A percentile compares a stretch with the other conserved stretches of the same genome.
These are phyloP conservation scores for Rhombomys opimus DNA, from an alignment of 2,113 vertebrate species.

Conservation along the genomic window DNA sequence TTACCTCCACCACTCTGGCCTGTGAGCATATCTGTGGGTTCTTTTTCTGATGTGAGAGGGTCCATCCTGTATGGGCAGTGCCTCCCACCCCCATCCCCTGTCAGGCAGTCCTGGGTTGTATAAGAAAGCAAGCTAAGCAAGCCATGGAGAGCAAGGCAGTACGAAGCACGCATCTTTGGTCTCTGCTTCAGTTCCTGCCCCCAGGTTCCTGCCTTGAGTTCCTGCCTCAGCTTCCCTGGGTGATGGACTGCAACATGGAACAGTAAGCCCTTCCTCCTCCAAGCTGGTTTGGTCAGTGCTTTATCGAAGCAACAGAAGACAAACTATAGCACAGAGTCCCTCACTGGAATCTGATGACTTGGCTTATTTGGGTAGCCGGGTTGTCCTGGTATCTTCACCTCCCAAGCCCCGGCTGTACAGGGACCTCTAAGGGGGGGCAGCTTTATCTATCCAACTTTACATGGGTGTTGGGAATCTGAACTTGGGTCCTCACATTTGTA, in stretches of 20 bases:
- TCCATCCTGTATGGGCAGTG: background rate
- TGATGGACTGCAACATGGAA: background rate
- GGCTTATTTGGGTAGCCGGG: background rate
- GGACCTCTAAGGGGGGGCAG: background rate
- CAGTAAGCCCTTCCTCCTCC: background rate
- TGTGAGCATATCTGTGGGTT: background rate
- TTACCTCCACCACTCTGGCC: background rate
- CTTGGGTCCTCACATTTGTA: background rate
- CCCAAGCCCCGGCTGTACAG: background rate
- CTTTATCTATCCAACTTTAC: background rate
- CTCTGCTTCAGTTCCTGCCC: background rate
- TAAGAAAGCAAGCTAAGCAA: background rate
- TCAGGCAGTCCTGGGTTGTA: background rate
- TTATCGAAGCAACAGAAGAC: background rate
- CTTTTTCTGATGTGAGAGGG: background rate
- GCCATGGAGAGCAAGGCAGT: background rate
- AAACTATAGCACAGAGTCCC: background rate
- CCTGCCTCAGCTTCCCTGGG: background rate
- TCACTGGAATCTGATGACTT: background rate
- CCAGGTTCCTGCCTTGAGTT: no score
- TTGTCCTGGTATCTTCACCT: background rate
- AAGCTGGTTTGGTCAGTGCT: background rate
- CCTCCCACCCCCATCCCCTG: background rate
- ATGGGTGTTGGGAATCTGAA: background rate
- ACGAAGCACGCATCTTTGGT: no score